Percentiles rank a stretch among this genome's conserved stretches.
Conservation (phyloP, 2,797 vertebrate species). For the Thaleichthys pacificus region DNA sequence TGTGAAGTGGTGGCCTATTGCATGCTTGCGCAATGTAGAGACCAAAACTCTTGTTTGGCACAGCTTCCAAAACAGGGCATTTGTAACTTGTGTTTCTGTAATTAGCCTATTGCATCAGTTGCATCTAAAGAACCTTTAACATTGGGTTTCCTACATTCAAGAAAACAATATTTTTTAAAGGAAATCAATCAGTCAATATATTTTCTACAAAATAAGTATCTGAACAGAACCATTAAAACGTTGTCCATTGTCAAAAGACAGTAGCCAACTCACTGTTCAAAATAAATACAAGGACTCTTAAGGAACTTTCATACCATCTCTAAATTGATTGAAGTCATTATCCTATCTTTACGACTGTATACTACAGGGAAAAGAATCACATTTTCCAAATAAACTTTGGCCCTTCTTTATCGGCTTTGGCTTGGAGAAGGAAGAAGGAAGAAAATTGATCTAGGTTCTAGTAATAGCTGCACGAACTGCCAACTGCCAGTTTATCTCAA, state of each 20-base stretch:
- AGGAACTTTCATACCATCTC: neutral
- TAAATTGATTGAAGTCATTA: neutral
- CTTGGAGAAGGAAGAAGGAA: neutral
- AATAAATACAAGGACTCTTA: neutral
- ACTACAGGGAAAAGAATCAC: neutral
- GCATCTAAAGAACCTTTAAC: too few species aligned
- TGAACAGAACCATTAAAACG: neutral
- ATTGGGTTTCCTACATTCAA: too few species aligned
- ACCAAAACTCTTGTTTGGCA: too few species aligned
- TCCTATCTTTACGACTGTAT: constrained; percentile 6
- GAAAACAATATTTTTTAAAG: too few species aligned
- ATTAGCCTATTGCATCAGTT: too few species aligned
- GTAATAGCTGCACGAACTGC: neutral
- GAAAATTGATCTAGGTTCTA: too few species aligned
- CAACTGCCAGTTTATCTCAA: neutral
- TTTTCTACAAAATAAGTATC: too few species aligned
- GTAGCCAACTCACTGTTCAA: neutral
- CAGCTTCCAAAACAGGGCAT: too few species aligned
- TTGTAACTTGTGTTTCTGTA: too few species aligned
- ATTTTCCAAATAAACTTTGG: constrained; percentile 1
- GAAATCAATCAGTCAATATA: too few species aligned
- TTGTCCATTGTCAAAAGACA: too few species aligned
- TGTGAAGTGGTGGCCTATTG: neutral
- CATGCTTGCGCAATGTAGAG: too few species aligned
- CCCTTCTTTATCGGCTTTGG: neutral